Evolutionary conservation across 2,797 vertebrate genomes (phyloP).

Genomic region (Sebastes taczanowskii): DNA sequence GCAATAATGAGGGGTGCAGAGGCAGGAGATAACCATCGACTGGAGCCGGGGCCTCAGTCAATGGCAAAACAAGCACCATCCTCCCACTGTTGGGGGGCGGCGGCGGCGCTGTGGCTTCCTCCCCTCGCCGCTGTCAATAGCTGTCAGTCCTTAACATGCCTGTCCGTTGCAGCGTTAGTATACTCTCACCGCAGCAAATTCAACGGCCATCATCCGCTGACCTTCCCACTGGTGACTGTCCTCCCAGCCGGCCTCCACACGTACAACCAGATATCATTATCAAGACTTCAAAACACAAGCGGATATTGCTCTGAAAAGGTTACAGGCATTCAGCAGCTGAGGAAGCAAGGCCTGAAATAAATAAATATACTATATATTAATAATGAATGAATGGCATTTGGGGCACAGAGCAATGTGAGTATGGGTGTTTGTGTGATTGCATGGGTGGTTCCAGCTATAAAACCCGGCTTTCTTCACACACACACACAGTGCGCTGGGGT

Average conservation of each 20-base stretch:
- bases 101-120: conserved; percentile 28
- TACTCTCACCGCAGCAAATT: conserved; percentile 69
- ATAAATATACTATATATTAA: conserved; percentile 79
- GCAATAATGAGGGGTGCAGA: conserved; percentile 70
- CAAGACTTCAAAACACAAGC: conserved; percentile 55
- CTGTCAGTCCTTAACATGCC: conserved; percentile 75
- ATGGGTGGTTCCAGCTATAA: conserved; percentile 61
- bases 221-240: conserved; percentile 68
- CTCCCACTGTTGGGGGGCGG: conserved; percentile 38
- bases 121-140: conserved; percentile 66
- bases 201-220: conserved; percentile 63
- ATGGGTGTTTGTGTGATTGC: conserved; percentile 44
- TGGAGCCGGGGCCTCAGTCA: conserved; percentile 68
- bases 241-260: conserved; percentile 4
- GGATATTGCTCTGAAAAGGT: conserved; percentile 71
- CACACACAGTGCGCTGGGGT: conserved; percentile 12
- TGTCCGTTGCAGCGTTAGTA: conserved; percentile 54
- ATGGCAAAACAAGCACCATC: conserved; percentile 67
- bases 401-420: conserved; percentile 63
- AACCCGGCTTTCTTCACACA: conserved; percentile 76
- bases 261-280: conserved; percentile 67
- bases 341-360: conserved; percentile 58
- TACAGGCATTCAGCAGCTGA: conserved; percentile 48
- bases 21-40: conserved; percentile 78
- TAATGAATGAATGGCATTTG: conserved; percentile 83